These are phyloP conservation scores for Heliopora coerulea DNA, from an alignment of 92 coral and sea anemone genomes.

Conservation along the genomic window DNA sequence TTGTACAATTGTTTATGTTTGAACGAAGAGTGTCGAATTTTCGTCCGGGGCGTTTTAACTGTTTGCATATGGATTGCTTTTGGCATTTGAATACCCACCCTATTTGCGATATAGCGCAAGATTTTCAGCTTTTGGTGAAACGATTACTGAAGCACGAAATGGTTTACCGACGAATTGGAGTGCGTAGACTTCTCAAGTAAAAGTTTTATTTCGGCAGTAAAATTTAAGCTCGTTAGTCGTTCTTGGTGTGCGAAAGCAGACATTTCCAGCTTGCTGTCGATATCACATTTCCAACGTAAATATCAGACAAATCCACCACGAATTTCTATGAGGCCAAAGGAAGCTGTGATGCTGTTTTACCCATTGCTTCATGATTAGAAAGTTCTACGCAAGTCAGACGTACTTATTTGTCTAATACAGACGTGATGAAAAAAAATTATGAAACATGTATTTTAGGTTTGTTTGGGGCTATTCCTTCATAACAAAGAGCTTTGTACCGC, in stretches of 20 bases:
- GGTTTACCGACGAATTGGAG: no score
- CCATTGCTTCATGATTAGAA: no score
- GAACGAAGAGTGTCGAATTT: neutral
- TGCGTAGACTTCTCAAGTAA: neutral
- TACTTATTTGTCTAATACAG: no score
- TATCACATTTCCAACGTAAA: conserved; percentile 2
- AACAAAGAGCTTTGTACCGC: no score
- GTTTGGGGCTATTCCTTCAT: no score
- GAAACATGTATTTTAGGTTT: no score
- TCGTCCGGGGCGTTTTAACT: neutral
- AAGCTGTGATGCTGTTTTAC: no score
- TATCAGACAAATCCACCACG: no score
- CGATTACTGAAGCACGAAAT: neutral
- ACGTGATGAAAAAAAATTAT: no score
- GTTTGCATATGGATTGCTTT: neutral
- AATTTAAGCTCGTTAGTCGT: neutral
- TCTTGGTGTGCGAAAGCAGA: neutral
- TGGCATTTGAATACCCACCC: neutral
- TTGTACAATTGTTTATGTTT: neutral
- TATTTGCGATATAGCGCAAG: neutral
- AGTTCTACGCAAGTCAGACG: no score
- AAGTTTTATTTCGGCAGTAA: neutral
- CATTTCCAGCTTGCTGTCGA: neutral
- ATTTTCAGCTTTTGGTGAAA: neutral
- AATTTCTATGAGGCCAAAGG: no score